Evolutionary conservation across 2,797 vertebrate genomes (phyloP).

Genomic region (Halcyon chelicuti): DNA sequence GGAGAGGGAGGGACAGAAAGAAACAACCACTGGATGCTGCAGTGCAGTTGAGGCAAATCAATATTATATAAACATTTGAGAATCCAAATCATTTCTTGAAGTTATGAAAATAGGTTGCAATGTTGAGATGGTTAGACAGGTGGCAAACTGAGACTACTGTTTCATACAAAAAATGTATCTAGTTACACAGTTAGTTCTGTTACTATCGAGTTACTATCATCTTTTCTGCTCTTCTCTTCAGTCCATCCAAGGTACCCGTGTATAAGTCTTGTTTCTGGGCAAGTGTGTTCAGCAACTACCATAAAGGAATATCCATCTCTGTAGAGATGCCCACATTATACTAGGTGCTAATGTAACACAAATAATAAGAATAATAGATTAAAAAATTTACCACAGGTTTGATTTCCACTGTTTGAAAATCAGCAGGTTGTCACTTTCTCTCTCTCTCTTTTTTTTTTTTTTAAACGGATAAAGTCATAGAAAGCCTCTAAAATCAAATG

Average conservation of each 20-base stretch:
- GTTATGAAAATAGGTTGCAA: constrained; percentile 56
- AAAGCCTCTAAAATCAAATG: neutral
- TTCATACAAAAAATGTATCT: constrained; percentile 33
- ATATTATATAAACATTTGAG: neutral
- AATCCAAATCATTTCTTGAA: neutral
- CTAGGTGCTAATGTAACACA: neutral
- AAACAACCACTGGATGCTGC: fast-evolving
- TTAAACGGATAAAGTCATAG: neutral
- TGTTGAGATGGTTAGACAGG: constrained; percentile 62
- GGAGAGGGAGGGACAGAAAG: neutral
- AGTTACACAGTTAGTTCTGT: constrained; percentile 20
- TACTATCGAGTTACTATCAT: neutral
- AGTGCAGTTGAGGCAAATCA: neutral
- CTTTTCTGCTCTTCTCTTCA: neutral
- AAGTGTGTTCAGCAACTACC: neutral
- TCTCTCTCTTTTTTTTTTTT: neutral
- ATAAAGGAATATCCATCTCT: neutral
- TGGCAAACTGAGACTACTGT: constrained; percentile 70
- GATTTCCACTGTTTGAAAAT: neutral
- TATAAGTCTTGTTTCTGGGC: neutral
- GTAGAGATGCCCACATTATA: neutral
- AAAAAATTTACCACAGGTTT: neutral
- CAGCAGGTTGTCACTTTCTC: neutral
- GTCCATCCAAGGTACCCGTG: neutral
- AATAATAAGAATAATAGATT: neutral